Conservation (phyloP, 2,797 vertebrate species). For the Pampus argenteus region DNA sequence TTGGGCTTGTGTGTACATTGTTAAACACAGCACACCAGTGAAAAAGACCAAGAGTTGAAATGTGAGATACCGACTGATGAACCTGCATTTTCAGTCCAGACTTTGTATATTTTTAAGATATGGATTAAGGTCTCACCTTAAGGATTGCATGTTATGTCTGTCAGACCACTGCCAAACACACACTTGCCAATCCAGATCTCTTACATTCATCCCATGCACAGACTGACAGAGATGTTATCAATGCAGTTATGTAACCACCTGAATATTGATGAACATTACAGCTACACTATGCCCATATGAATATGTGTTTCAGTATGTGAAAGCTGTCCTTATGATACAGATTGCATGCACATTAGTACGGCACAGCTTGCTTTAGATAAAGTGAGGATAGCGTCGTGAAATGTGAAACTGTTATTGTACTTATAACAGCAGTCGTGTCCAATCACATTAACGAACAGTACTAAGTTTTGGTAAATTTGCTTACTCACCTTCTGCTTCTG, state of each 20-base stretch:
- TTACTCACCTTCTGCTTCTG: not conserved
- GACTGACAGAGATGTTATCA: conserved; percentile 58
- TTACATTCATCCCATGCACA: conserved; percentile 52
- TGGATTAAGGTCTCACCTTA: conserved; percentile 2
- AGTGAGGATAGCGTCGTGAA: not conserved
- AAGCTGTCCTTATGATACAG: conserved; percentile 21
- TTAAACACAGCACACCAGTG: not conserved
- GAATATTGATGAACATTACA: conserved; percentile 75
- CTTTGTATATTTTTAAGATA: conserved; percentile 26
- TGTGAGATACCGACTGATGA: conserved; percentile 6
- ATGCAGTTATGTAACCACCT: conserved; percentile 73
- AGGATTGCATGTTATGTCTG: conserved; percentile 40
- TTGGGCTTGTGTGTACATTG: conserved; percentile 10
- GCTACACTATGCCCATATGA: conserved; percentile 53
- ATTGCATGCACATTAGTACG: conserved; percentile 10
- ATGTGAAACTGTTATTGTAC: conserved; percentile 6
- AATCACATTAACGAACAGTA: not conserved
- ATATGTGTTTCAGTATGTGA: conserved; percentile 29
- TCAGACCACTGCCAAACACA: conserved; percentile 51
- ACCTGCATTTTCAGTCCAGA: conserved; percentile 20
- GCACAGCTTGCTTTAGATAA: conserved; percentile 1
- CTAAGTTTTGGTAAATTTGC: too few species aligned
- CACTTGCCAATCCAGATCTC: conserved; percentile 50
- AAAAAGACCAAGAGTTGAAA: conserved; percentile 9
- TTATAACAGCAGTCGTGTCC: not conserved